Evolutionary conservation across 2,113 vertebrate species (phyloP), one percentile per base, ranked within the genome.

Genomic region (Genyomyrus donnyi): DNA sequence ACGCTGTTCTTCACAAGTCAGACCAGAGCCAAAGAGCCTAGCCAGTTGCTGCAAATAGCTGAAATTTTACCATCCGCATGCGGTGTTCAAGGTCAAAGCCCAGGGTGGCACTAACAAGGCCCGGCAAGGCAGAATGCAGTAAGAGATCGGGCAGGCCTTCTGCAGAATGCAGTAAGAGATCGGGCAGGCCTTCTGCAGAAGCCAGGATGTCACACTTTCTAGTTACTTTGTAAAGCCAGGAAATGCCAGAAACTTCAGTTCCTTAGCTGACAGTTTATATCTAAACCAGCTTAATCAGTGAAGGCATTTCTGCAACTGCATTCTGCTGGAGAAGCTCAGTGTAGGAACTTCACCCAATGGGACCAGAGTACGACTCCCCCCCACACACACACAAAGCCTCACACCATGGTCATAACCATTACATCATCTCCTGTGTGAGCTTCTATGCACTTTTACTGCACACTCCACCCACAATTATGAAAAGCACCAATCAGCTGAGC

Each of bases 101-200:
- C 19, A 89, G 77, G 42, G 10, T 24, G 35, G 6, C 74, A 42
- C 50, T 84, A 48, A 84, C 19, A 42, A 8, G 21, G 35, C 62
- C 70, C 10, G n/a, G 39, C 89, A 90, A 91, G 70, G 89, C 90
- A 90, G 92, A 92, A 77, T 86, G 90, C 85, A 31, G 48, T 90
- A 85, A 88, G 89, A 88, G 50, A 11, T 19, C 31, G 10, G 70
- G 66, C 50, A 74, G 90, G 90, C n/a, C 91, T 91, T 88, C 80
- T 5, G 17, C 52, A 19, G 80, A 50, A 35, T 48, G 27, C 21
- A 35, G 91, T 91, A 85, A 88, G 89, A 87, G 50, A 11, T 24
- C 27, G 13, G 66, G 66, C 58, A 70, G 90, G 90, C n/a, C 92
- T 91, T 88, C 84, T 13, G 89, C 89, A 90, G 92, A 92, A 74